phyloP scores from a whole-genome alignment of 1,140 invertebrate species.

The Drosophila malerkotliana region DNA sequence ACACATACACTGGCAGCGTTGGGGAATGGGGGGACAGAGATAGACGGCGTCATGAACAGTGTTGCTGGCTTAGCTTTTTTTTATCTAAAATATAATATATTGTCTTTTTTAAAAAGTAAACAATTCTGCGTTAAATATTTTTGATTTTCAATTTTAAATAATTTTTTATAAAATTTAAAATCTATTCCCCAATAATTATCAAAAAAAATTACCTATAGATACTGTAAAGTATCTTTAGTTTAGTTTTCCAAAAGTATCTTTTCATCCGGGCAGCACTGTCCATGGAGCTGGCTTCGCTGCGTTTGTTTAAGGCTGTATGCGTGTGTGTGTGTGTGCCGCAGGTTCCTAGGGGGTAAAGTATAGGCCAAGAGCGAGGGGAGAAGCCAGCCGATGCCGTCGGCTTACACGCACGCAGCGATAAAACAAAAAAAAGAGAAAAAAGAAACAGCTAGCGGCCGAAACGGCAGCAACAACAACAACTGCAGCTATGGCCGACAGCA shows the following conservation, averaged over 20 bases:
- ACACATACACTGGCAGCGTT: constrained; percentile 20
- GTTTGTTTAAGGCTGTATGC: constrained; percentile 20
- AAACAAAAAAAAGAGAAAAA: constrained; percentile 53
- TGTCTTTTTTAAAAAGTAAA: neutral
- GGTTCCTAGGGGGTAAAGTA: constrained; percentile 46
- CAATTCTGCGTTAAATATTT: no score
- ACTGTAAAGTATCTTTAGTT: neutral
- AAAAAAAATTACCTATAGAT: no score
- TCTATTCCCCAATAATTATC: no score
- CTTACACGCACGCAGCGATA: constrained; percentile 78
- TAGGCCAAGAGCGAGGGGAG: constrained; percentile 26
- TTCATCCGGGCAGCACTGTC: constrained; percentile 10
- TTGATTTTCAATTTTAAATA: no score
- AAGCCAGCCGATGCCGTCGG: constrained; percentile 56
- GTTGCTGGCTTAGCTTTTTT: constrained; percentile 13
- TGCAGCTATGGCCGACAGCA: constrained; percentile 71
- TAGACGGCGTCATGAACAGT: constrained; percentile 32
- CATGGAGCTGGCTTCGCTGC: constrained; percentile 43
- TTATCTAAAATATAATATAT: neutral
- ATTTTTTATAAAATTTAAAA: no score
- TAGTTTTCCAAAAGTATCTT: constrained; percentile 15
- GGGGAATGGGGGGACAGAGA: constrained; percentile 11
- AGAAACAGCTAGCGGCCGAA: constrained; percentile 26
- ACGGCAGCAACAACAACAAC: constrained; percentile 47
- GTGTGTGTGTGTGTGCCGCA: constrained; percentile 38